Percentiles rank a stretch among this genome's conserved stretches.
Conservation (phyloP, 2,888 invertebrate species). For the Nymphalis c-album region DNA sequence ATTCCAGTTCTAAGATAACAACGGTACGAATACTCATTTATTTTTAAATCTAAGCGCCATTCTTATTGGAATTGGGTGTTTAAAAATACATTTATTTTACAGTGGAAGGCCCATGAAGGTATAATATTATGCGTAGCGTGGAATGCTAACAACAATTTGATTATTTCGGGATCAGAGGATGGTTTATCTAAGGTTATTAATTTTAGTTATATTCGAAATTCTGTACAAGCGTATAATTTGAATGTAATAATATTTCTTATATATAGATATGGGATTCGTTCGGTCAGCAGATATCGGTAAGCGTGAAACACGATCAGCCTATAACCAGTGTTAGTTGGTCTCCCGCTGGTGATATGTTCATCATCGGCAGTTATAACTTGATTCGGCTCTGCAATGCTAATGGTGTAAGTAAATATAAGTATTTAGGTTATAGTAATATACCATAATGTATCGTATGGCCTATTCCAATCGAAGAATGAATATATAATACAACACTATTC, state of each 20-base stretch:
- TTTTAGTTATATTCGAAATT: too few species aligned
- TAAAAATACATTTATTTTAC: conserved; percentile 46
- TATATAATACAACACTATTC: too few species aligned
- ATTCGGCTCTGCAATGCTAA: conserved; percentile 95
- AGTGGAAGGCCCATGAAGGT: conserved; percentile 99
- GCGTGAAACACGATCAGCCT: conserved; percentile 92
- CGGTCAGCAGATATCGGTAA: conserved; percentile 93
- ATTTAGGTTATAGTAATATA: neutral
- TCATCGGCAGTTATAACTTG: conserved; percentile 96
- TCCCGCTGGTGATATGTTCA: conserved; percentile 94
- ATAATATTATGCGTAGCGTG: conserved; percentile 95
- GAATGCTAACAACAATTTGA: conserved; percentile 95
- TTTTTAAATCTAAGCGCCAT: too few species aligned
- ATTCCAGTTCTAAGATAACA: conserved; percentile 86
- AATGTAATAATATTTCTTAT: conserved; percentile 8
- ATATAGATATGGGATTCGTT: conserved; percentile 93
- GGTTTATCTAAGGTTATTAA: conserved; percentile 87
- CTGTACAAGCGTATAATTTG: too few species aligned
- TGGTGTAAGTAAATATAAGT: conserved; percentile 87
- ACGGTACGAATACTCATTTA: conserved; percentile 73
- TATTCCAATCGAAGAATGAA: too few species aligned
- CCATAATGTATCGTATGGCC: too few species aligned
- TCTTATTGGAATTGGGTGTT: neutral
- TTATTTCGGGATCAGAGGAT: conserved; percentile 98
- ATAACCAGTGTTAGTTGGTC: conserved; percentile 96